These are phyloP conservation scores for Colius striatus DNA, from an alignment of 2,113 vertebrate genomes.

Conservation along the genomic window DNA sequence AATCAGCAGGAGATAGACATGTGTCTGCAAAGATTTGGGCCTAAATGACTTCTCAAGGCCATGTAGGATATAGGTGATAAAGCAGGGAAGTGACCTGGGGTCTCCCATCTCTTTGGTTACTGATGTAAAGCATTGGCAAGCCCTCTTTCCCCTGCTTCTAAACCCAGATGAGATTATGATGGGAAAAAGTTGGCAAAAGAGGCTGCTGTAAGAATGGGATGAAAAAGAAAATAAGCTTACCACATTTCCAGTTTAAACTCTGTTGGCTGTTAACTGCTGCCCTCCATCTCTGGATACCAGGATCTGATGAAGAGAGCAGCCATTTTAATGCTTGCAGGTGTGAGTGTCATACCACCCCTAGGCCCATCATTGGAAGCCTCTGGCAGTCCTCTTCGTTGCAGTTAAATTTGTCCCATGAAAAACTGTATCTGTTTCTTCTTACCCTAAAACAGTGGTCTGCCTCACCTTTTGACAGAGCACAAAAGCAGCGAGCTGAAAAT, in stretches of 20 bases:
- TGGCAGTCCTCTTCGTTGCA: not conserved
- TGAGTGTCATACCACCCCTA: rapidly evolving
- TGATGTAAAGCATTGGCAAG: not conserved
- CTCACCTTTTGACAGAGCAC: not conserved
- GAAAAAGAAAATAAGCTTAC: not conserved
- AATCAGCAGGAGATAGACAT: not conserved
- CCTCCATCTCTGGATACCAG: not conserved
- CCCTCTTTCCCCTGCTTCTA: not conserved
- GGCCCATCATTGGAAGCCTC: not conserved
- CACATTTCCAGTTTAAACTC: not conserved
- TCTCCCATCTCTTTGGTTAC: not conserved
- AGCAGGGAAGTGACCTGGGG: not conserved
- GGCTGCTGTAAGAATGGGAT: not conserved
- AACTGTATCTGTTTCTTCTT: not conserved
- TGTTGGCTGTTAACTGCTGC: not conserved
- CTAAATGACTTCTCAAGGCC: not conserved
- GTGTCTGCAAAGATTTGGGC: not conserved
- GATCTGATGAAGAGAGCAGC: not conserved
- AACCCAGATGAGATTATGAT: not conserved
- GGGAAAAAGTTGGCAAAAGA: not conserved
- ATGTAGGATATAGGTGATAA: not conserved
- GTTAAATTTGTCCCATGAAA: not conserved
- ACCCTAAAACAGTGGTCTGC: not conserved
- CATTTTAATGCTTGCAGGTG: not conserved
- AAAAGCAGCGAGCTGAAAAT: not conserved